Evolutionary conservation across 2,113 vertebrate species (phyloP).

Genomic region (Cichladusa arquata): DNA sequence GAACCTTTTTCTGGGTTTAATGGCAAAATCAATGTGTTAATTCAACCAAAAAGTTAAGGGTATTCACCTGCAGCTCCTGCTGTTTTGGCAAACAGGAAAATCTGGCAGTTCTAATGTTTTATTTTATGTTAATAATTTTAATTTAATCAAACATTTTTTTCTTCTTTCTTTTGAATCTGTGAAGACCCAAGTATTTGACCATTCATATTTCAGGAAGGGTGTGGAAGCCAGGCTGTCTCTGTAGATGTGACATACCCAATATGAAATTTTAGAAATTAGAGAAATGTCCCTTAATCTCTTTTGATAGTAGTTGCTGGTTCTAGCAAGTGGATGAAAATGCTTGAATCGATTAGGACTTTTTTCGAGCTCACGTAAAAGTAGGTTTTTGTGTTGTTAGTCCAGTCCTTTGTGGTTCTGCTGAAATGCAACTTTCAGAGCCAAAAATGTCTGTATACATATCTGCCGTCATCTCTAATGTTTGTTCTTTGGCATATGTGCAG

Average conservation of each 20-base stretch:
- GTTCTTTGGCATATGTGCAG: neutral
- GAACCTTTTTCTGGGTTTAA: neutral
- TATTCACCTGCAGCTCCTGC: neutral
- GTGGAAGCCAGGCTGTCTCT: neutral
- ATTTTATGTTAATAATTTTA: neutral
- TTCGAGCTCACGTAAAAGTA: neutral
- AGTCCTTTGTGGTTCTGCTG: neutral
- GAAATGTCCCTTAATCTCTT: neutral
- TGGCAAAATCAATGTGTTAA: neutral
- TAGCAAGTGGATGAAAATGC: neutral
- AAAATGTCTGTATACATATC: neutral
- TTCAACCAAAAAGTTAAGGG: neutral
- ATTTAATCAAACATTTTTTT: neutral
- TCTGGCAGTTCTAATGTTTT: neutral
- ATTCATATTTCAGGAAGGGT: neutral
- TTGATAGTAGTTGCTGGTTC: neutral
- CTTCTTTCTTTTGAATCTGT: neutral
- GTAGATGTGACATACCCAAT: neutral
- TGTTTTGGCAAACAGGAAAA: neutral
- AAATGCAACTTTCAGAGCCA: neutral
- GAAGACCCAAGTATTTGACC: neutral
- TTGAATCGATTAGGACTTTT: neutral
- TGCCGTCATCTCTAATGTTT: neutral
- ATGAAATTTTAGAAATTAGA: neutral
- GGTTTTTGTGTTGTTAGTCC: neutral